Evolutionary conservation across 2,113 vertebrate species (phyloP), one percentile per base, ranked within the genome.

Genomic region (Sialia sialis): DNA sequence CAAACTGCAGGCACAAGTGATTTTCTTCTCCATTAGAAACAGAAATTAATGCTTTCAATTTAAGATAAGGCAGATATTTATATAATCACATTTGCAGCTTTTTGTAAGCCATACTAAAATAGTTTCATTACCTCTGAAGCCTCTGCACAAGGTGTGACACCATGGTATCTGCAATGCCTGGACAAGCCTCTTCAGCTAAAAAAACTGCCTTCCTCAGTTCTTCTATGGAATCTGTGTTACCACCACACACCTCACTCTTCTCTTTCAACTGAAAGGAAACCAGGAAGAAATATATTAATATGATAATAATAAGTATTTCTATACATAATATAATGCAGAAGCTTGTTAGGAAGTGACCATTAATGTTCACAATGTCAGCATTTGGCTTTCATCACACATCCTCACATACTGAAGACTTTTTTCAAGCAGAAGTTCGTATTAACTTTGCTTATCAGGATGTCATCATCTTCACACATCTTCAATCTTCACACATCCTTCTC

Each of bases 81-180:
- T 38, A 58, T 51, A 73, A 30, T n/a, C 30, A 58, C 8, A 88
- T 48, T 17, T 58, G 32, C 21, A 86, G 30, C 39, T 72, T 79
- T 84, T 85, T 75, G 30, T 81, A 92, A 56, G 38, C 13, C 83
- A 58, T 21, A 38, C 18, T 21, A 29, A 54, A 87, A 76, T 4
- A 16, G 26, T 49, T 75, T 76, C 13, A 23, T 97, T 97, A 99
- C 99, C 99, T 99, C 97, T 99, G 98, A 95, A 99, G 98, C 97
- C 99, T 98, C 97, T 98, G 98, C 82, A 99, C 97, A 3, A 99
- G 98, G 82, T 98, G 98, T 23, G 98, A 98, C 85, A 99, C 98
- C 98, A 99, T 98, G 26, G 98, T 98, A 96, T 99, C 99, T 7
- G 98, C 98, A 94, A 99, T 99, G 38, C 99, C 99, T 0, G 99